Conservation (phyloP, 1,140 invertebrate genomes). For the Drosophila mojavensis region DNA sequence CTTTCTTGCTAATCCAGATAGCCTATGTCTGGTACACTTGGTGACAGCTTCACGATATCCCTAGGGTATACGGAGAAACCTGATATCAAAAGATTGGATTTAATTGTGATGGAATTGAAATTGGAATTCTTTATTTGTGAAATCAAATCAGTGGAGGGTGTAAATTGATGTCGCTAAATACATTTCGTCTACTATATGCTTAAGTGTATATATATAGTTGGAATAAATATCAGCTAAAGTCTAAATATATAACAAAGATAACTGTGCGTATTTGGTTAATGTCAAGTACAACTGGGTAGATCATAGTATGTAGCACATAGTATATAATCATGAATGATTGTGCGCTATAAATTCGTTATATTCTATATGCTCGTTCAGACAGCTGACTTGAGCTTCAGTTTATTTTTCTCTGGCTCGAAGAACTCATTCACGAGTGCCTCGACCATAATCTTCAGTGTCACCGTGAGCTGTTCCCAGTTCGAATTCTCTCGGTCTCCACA, state of each 20-base stretch:
- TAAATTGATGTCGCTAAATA: too few species aligned
- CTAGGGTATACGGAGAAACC: too few species aligned
- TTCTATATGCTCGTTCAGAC: slow-evolving; percentile 44
- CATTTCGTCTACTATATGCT: too few species aligned
- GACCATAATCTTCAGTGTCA: slow-evolving; percentile 90
- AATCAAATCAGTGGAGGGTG: too few species aligned
- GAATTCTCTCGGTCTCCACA: slow-evolving; percentile 90
- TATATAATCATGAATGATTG: slow-evolving; percentile 8
- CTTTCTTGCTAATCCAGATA: too few species aligned
- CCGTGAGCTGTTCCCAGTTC: slow-evolving; percentile 87
- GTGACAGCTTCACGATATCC: too few species aligned
- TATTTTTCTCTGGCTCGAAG: slow-evolving; percentile 90
- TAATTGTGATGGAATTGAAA: too few species aligned
- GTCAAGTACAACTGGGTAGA: slow-evolving; percentile 28
- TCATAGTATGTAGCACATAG: neutral
- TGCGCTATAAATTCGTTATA: slow-evolving; percentile 22
- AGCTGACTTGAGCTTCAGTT: slow-evolving; percentile 85
- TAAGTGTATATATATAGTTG: slow-evolving; percentile 39
- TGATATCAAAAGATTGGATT: too few species aligned
- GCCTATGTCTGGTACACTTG: too few species aligned
- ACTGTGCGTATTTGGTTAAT: slow-evolving; percentile 27
- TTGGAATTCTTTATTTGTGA: too few species aligned
- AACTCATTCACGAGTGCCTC: slow-evolving; percentile 91
- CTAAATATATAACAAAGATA: slow-evolving; percentile 26
- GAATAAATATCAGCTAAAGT: neutral